Base-by-base conservation (phyloP, 1,140 invertebrate species). In the Drosophila littoralis region DNA sequence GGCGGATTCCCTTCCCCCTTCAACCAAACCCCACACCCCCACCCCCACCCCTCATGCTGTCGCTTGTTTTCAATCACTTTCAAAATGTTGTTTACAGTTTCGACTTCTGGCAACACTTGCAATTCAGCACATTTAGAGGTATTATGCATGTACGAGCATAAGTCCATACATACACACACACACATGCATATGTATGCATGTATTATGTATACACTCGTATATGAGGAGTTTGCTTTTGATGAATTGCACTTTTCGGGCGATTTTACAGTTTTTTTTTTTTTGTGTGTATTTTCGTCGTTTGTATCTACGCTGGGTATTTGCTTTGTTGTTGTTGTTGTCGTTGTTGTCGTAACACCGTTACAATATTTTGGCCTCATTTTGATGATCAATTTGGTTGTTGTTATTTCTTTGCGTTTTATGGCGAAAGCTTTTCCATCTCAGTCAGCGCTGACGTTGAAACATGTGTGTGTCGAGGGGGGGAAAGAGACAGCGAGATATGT, bases 21-120 rank as follows among this genome's bases (percentile, higher is more conserved):
- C 2, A 22, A 3, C 22, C 22, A 2, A 2, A 2, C 13, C 32
- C 17, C 15, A n/a, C 1, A 7, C 10, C 13, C 22, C 13, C 52
- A n/a, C 7, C 10, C n/a, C 13, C 6, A 10, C 10, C 7, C 22
- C 28, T 33, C 7, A 13, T 54, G 13, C 28, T 59, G 45, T 48
- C 40, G 40, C 58, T 64, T 55, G 46, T 67, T 59, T 50, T 65
- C 55, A 67, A 59, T 73, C 71, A 61, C 46, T 54, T 55, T 33
- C 42, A 60, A 54, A 60, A 55, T 81, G 75, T 84, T 84, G 84
- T 85, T 78, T 74, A 67, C 67, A 75, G 73, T 75, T 66, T 80
- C 72, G 51, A 59, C 67, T 70, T 61, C 67, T 71, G 55, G 59
- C 73, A 75, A 52, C 48, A 57, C 70, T 70, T 52, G 59, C 68